Evolutionary conservation across 2,113 vertebrate genomes (phyloP).

Genomic region (western clawed frog (Xenopus tropicalis)): UCB_Xtro_10.0 CM004452.2:51449501-51450000

Average conservation of each 20-base stretch:
- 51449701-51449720: too few species aligned
- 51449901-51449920: slow-evolving; percentile 99
- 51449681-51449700: too few species aligned
- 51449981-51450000: too few species aligned
- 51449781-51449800: background rate
- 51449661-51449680: too few species aligned
- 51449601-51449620: background rate
- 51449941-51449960: slow-evolving; percentile 99
- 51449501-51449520: background rate
- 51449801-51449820: background rate
- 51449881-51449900: slow-evolving; percentile 96
- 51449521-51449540: slow-evolving; percentile 44
- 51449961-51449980: slow-evolving; percentile 84
- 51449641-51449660: too few species aligned
- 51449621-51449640: background rate
- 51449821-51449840: slow-evolving; percentile 36
- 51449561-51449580: slow-evolving; percentile 97
- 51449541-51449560: slow-evolving; percentile 84
- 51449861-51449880: slow-evolving; percentile 97
- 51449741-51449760: too few species aligned
- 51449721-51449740: too few species aligned
- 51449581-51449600: slow-evolving; percentile 98
- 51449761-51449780: background rate
- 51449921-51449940: slow-evolving; percentile 98
- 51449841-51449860: slow-evolving; percentile 73